Base-by-base conservation (phyloP, 2,888 invertebrate genomes). In the Drosophila bunnanda region DNA sequence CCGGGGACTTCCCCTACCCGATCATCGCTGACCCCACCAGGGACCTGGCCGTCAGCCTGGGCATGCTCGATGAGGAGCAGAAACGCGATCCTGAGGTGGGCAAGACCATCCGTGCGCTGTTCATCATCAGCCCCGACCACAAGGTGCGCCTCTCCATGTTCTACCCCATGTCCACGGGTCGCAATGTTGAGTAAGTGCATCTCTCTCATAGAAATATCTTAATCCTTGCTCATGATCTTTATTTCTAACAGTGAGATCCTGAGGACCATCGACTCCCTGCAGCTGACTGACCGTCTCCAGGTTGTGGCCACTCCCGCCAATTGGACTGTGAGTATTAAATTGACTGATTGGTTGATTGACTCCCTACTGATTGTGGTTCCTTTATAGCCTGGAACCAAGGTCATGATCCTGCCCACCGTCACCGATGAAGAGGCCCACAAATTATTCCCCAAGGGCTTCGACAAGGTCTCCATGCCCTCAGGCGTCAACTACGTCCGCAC, bases 111-210 rank as follows among this genome's bases (percentile, higher is more conserved):
- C 93, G 96, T 20, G 94, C 96, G 76, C 93, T 97, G 22, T 97
- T 96, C 91, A 93, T 98, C 75, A 95, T 97, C 82, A 96, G 96
- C 70, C 97, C 97, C 7, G 95, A 96, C 87, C 96, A 96, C 90
- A 95, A 95, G 83, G 93, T 98, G 59, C 95, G 96, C 81, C 93
- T 97, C 38, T 95, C 96, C 56, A 96, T 97, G 94, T 94, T 95
- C 67, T 97, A 97, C 91, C 97, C 97, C 28, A 95, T 95, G 62
- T 96, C 97, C 3, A 97, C 96, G 28, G 97, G 97, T 44, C 94
- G 97, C 76, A 97, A 97, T 92, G 96, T 97, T 9, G 50, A 50
- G 48, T 30, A 7, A 48, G 48, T 50, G 13, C 8, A 25, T 25
- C 8, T 32, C 5, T 32, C 0, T 20, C 6, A 0, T 13, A 0